Percentiles rank a stretch among this genome's conserved stretches.
Conservation (phyloP, 2,888 invertebrate species). For the Tethea ocularis region DNA sequence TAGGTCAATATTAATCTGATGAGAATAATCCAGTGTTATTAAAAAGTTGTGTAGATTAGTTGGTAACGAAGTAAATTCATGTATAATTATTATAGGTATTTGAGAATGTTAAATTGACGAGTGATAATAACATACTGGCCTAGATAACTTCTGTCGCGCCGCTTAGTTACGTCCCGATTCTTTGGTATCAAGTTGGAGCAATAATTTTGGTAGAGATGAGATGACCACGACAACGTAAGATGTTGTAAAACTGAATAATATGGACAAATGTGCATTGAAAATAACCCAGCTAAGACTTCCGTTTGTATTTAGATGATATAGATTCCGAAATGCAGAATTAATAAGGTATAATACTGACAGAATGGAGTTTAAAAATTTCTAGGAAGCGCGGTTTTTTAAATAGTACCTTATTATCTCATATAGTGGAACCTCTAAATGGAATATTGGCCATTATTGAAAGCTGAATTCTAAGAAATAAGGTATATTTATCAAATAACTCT, state of each 20-base stretch:
- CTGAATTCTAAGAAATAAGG: not conserved
- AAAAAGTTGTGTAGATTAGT: constrained; percentile 69
- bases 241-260: constrained; percentile 30
- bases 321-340: not conserved
- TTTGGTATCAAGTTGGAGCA: not conserved
- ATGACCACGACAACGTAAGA: constrained; percentile 7
- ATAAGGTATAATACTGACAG: not conserved
- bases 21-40: constrained; percentile 67
- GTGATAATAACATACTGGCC: constrained; percentile 65
- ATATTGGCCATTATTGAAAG: not conserved
- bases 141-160: constrained; percentile 55
- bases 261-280: constrained; percentile 35
- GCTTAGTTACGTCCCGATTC: not conserved
- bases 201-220: constrained; percentile 10
- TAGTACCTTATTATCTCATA: not conserved
- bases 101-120: constrained; percentile 40
- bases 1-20: constrained; percentile 65
- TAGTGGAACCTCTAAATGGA: not conserved
- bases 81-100: constrained; percentile 51
- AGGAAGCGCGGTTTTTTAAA: not conserved
- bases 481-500: not conserved
- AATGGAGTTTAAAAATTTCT: not conserved
- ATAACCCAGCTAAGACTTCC: not conserved
- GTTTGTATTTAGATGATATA: constrained; percentile 3
- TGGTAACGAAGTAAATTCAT: constrained; percentile 58